Conservation (phyloP, 2,113 vertebrate species). For the Mustela nigripes region DNA sequence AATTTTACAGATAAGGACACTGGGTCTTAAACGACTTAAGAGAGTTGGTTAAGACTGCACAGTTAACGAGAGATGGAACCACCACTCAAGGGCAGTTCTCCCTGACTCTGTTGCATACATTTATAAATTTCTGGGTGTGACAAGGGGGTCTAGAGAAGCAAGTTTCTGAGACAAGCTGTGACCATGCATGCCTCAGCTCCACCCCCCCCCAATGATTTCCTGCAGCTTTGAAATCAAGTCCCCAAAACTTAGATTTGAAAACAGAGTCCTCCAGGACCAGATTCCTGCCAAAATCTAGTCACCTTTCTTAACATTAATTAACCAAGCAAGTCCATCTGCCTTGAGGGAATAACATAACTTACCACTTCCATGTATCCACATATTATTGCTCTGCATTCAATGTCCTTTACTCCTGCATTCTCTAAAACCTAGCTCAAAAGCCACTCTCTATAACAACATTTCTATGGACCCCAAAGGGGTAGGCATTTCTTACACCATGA, state of each 20-base stretch:
- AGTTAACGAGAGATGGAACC: neutral
- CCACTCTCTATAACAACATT: accelerated
- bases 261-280: neutral
- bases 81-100: accelerated
- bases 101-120: accelerated
- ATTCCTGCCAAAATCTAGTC: neutral
- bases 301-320: neutral
- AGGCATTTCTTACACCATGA: neutral
- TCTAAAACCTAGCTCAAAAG: neutral
- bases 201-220: neutral
- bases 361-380: neutral
- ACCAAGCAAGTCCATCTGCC: neutral
- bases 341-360: neutral
- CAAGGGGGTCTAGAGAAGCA: neutral
- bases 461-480: neutral
- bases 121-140: neutral
- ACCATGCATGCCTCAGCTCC: neutral
- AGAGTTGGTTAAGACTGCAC: neutral
- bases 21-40: neutral
- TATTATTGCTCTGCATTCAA: neutral
- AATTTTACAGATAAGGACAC: neutral
- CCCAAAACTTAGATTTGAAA: neutral
- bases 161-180: neutral
- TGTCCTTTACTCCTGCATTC: accelerated
- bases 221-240: neutral